Percentiles rank a stretch among this genome's conserved stretches.
Evolutionary conservation across 2,888 invertebrate species (phyloP).

Genomic region (Pollenia griseotomentosa): DNA sequence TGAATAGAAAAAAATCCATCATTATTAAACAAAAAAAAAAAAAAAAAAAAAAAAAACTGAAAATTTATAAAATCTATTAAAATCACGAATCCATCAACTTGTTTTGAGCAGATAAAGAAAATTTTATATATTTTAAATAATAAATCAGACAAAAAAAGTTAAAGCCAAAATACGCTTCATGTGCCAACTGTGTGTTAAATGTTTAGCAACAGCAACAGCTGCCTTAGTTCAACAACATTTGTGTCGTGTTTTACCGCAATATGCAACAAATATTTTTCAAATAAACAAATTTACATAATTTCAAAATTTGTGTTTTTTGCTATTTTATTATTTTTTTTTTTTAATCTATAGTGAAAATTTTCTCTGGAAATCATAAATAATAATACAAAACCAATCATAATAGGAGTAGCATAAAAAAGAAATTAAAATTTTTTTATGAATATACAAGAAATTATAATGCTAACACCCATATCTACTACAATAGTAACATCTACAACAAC

Average conservation of each 20-base stretch:
- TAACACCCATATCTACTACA: slow-evolving; percentile 51
- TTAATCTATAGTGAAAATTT: slow-evolving; percentile 61
- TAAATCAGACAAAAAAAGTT: slow-evolving; percentile 8
- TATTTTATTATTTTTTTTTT: slow-evolving; percentile 3
- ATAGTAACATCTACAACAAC: slow-evolving; percentile 13
- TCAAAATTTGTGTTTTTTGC: slow-evolving; percentile 25
- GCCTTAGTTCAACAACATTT: slow-evolving; percentile 75
- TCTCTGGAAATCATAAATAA: slow-evolving; percentile 47
- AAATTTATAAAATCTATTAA: slow-evolving; percentile 54
- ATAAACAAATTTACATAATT: slow-evolving; percentile 72
- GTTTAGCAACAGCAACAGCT: slow-evolving; percentile 56
- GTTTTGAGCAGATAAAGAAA: slow-evolving; percentile 63
- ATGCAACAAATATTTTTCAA: slow-evolving; percentile 62
- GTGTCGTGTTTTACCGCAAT: slow-evolving; percentile 68
- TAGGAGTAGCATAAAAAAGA: slow-evolving; percentile 9
- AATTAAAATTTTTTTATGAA: slow-evolving; percentile 11
- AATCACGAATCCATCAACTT: slow-evolving; percentile 71
- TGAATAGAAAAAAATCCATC: slow-evolving; percentile 40
- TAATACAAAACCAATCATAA: slow-evolving; percentile 45
- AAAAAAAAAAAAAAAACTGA: slow-evolving; percentile 8
- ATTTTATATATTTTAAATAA: slow-evolving; percentile 48
- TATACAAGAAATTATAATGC: slow-evolving; percentile 51
- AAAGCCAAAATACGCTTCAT: slow-evolving; percentile 29
- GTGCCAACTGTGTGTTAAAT: slow-evolving; percentile 52
- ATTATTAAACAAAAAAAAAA: slow-evolving; percentile 39